Base-by-base conservation (phyloP, 2,888 invertebrate genomes). In the Melanostoma scalare region DNA sequence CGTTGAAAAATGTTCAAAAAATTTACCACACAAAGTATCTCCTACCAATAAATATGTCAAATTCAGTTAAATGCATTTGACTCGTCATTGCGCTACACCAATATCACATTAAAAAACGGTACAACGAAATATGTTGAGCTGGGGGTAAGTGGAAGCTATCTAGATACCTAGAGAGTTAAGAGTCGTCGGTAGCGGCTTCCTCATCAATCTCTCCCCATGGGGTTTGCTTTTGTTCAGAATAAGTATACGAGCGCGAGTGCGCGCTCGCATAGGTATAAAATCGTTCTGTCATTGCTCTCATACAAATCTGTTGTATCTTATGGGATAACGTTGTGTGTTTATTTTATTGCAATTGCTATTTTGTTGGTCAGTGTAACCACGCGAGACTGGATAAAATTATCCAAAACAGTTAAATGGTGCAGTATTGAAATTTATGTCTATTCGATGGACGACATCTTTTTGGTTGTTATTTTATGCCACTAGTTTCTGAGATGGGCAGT, bases 361-460 rank as follows among this genome's bases (percentile, higher is more conserved):
- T 78, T 71, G 80, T 71, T 76, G 72, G 72, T 76, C 81, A 76
- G 75, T 65, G 63, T 35, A 44, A 63, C 61, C 42, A 42, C 30
- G 48, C 44, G 44, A 46, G 10, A 46, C 10, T 4, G 69, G 56
- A 58, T 42, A 50, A 68, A 76, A 81, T 81, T 77, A 76, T 81
- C 77, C 78, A 69, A 86, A 87, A 89, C 89, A 89, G 90, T 89
- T 90, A 89, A 90, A 88, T 89, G 87, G 87, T 88, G 88, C 89
- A 89, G 88, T 89, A 89, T 89, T 88, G 89, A 88, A 88, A 89
- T 90, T 89, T 89, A 88, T 88, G 89, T 88, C 87, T 87, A 87
- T 87, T 42, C 50, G 60, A 65, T 72, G 61, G 50, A 56, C 52
- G 52, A 67, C 48, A 76, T 71, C 40, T 35, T 79, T 33, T 20